Percentiles rank a stretch among this genome's conserved stretches.
Evolutionary conservation across 2,888 invertebrate species (phyloP).

Genomic region (Taphrorychus bicolor): DNA sequence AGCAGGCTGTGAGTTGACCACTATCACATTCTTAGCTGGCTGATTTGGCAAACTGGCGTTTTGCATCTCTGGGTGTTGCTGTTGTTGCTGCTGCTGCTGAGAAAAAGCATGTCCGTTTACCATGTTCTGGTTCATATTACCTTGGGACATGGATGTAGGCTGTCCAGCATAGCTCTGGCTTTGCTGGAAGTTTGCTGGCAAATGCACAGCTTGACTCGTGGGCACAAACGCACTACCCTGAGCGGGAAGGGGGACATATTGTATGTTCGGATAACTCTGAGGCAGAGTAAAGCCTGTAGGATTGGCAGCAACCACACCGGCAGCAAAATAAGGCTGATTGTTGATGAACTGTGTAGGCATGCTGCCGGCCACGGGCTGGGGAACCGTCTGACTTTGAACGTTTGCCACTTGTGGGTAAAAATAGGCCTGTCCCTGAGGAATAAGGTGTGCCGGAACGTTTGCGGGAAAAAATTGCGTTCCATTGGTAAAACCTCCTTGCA

Average conservation of each 20-base stretch:
- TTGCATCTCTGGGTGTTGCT: not conserved
- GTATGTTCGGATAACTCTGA: constrained; percentile 54
- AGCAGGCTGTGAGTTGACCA: constrained; percentile 46
- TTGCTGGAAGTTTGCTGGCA: constrained; percentile 55
- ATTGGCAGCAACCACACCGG: constrained; percentile 49
- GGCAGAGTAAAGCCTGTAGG: constrained; percentile 49
- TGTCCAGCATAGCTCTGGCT: constrained; percentile 57
- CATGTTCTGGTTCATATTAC: constrained; percentile 49
- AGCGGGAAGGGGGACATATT: constrained; percentile 58
- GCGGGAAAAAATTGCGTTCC: constrained; percentile 51
- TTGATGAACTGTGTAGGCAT: constrained; percentile 56
- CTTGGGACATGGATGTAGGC: constrained; percentile 48
- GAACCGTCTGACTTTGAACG: constrained; percentile 54
- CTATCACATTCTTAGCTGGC: constrained; percentile 53
- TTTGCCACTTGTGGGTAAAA: constrained; percentile 58
- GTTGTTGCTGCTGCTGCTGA: constrained; percentile 7
- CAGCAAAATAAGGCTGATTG: constrained; percentile 53
- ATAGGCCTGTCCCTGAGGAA: constrained; percentile 57
- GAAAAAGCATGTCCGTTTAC: constrained; percentile 57
- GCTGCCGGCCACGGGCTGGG: constrained; percentile 49
- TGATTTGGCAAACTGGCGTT: constrained; percentile 44
- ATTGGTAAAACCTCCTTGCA: constrained; percentile 56
- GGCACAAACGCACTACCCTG: constrained; percentile 58
- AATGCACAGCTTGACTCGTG: constrained; percentile 55
- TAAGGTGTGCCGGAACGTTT: constrained; percentile 55